Percentiles rank a stretch among this genome's conserved stretches.
Conservation (phyloP, 53 echinoderm and acorn worm genomes). For the Echinarachnius parma region DNA sequence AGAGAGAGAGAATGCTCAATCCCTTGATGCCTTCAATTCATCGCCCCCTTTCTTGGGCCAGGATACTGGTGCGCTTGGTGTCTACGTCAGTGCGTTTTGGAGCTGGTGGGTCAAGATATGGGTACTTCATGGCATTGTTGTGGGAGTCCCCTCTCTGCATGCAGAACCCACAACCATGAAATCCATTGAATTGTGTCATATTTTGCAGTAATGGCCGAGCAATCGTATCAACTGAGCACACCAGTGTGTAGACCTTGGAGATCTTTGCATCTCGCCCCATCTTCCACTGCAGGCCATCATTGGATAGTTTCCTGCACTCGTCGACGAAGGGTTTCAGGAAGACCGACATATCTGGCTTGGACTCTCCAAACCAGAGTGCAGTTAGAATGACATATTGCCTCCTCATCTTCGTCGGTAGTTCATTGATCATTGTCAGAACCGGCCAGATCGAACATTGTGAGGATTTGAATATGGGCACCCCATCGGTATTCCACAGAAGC, state of each 20-base stretch:
- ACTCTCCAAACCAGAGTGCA: conserved; percentile 45
- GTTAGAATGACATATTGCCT: conserved; percentile 35
- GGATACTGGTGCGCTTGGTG: background rate
- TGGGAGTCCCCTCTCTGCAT: conserved; percentile 6
- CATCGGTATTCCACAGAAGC: no score
- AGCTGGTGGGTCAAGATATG: background rate
- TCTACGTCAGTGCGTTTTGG: background rate
- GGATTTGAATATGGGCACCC: conserved; percentile 25
- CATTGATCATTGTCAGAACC: conserved; percentile 37
- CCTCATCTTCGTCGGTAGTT: conserved; percentile 34
- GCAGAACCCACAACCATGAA: conserved; percentile 55
- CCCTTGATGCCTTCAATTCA: conserved; percentile 14
- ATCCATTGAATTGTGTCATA: conserved; percentile 55
- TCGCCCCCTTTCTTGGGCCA: conserved; percentile 14
- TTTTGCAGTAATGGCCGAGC: conserved; percentile 39
- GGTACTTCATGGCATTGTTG: background rate
- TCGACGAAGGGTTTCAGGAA: conserved; percentile 48
- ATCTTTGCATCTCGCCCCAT: background rate
- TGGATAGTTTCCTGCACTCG: conserved; percentile 31
- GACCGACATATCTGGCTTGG: conserved; percentile 37
- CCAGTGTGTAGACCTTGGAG: conserved; percentile 30
- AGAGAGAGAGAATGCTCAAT: conserved; percentile 6
- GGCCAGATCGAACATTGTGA: conserved; percentile 34
- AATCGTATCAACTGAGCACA: conserved; percentile 50
- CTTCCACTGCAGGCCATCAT: conserved; percentile 34